Percentiles rank a stretch among this genome's conserved stretches.
phyloP scores from a whole-genome alignment of 2,797 vertebrate genomes.

The Cyprinella venusta region DNA sequence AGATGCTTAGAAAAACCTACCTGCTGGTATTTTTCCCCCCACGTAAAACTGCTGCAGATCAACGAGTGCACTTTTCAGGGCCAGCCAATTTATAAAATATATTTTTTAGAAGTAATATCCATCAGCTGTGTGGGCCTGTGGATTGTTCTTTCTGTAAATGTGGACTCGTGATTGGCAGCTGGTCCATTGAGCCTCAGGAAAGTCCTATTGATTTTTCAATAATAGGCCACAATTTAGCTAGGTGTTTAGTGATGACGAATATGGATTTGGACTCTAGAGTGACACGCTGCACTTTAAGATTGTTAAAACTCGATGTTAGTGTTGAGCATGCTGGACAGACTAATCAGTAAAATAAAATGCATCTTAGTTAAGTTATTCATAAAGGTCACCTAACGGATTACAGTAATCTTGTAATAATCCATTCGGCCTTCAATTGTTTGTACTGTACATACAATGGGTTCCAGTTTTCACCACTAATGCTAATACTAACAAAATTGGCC shows the following conservation, averaged over 20 bases:
- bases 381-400: conserved; percentile 41
- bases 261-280: conserved; percentile 46
- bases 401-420: not conserved
- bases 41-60: not conserved
- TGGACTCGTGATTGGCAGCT: conserved; percentile 38
- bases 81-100: not conserved
- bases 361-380: not conserved
- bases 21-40: not conserved
- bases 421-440: conserved; percentile 28
- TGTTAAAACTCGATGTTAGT: conserved; percentile 37
- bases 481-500: conserved; percentile 21
- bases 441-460: conserved; percentile 17
- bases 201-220: conserved; percentile 52
- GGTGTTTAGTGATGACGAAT: conserved; percentile 43
- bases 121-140: not conserved
- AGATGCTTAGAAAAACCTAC: conserved; percentile 3
- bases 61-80: not conserved
- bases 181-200: conserved; percentile 8
- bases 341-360: conserved; percentile 32
- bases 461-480: not conserved
- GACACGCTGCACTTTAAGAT: conserved; percentile 28
- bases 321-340: conserved; percentile 9
- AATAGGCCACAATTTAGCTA: conserved; percentile 41
- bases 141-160: conserved; percentile 38
- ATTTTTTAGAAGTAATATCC: conserved; percentile 34